A percentile compares a stretch with the other conserved stretches of the same genome.
phyloP scores from a whole-genome alignment of 2,888 invertebrate genomes.

The Oligia latruncula region DNA sequence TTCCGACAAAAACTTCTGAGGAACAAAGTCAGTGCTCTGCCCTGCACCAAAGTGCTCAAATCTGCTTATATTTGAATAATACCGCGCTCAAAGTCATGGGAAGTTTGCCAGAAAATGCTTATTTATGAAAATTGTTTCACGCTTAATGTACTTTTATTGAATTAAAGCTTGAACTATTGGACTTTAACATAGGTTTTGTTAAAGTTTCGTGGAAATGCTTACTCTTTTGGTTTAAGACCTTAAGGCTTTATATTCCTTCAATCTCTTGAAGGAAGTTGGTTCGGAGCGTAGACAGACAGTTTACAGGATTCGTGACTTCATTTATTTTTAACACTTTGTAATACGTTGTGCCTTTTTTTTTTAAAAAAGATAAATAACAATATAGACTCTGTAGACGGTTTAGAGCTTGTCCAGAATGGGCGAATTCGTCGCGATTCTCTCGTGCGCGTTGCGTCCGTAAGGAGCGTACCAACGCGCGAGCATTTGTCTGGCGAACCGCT shows the following conservation, averaged over 20 bases:
- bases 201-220: constrained; percentile 10
- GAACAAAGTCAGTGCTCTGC: constrained; percentile 43
- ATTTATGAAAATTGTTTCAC: constrained; percentile 68
- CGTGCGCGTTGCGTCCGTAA: too few relatives aligned
- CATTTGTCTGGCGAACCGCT: too few relatives aligned
- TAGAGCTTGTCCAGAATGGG: too few relatives aligned
- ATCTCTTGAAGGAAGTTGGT: not conserved
- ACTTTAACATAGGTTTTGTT: constrained; percentile 36
- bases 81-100: constrained; percentile 58
- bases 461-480: too few relatives aligned
- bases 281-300: too few relatives aligned
- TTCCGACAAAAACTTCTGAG: constrained; percentile 58
- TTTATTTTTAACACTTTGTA: not conserved
- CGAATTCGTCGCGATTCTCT: too few relatives aligned
- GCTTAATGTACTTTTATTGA: constrained; percentile 60
- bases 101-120: constrained; percentile 67
- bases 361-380: too few relatives aligned
- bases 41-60: constrained; percentile 68
- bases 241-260: not conserved
- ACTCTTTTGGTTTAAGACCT: not conserved
- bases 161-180: constrained; percentile 56
- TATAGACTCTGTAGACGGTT: too few relatives aligned
- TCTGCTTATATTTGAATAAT: constrained; percentile 72
- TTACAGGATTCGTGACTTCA: not conserved
- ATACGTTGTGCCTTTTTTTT: not conserved